phyloP scores from a whole-genome alignment of 2,888 invertebrate species.

The Yponomeuta evonymella region DNA sequence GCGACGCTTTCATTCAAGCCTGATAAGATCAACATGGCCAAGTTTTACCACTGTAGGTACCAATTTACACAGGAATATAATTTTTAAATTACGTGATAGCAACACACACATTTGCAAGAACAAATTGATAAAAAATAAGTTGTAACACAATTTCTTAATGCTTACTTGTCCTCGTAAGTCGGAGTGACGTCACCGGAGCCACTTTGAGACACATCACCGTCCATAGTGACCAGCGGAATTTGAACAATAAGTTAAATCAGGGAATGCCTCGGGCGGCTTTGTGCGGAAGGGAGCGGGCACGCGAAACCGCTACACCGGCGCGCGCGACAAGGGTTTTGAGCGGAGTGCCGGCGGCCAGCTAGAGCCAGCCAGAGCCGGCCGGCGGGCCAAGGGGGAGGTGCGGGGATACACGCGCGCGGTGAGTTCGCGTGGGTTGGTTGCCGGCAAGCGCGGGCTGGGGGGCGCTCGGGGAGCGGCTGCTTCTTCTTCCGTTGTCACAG shows the following conservation, averaged over 20 bases:
- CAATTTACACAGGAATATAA: no score
- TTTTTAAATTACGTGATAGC: not conserved
- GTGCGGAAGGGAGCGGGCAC: constrained; percentile 23
- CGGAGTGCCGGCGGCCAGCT: constrained; percentile 7
- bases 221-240: constrained; percentile 38
- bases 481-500: not conserved
- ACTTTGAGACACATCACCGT: constrained; percentile 56
- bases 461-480: not conserved
- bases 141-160: not conserved
- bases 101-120: not conserved
- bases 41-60: no score
- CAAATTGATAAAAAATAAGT: not conserved
- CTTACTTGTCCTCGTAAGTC: constrained; percentile 62
- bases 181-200: constrained; percentile 58
- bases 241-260: not conserved
- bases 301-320: constrained; percentile 13
- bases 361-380: not conserved
- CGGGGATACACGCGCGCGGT: not conserved
- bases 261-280: constrained; percentile 7
- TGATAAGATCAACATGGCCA: no score
- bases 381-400: not conserved
- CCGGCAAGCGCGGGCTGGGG: not conserved
- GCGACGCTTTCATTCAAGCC: no score
- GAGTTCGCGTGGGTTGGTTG: not conserved
- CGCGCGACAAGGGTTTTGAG: constrained; percentile 27